Conservation (phyloP, 2,113 vertebrate genomes). For the Silurus meridionalis region DNA sequence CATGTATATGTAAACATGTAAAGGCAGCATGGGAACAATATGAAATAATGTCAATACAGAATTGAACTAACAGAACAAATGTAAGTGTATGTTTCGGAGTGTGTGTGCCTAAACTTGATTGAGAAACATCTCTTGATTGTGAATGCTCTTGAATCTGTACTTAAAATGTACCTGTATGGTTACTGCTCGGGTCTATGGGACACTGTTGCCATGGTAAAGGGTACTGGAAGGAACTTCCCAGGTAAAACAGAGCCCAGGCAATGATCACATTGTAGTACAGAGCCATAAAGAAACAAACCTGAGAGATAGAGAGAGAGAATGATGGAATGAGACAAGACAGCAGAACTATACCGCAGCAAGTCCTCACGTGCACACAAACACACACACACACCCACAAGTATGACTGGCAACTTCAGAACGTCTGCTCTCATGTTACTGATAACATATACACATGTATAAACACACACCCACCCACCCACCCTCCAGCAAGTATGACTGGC, state of each 20-base stretch:
- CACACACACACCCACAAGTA: neutral
- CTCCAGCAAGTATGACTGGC: neutral
- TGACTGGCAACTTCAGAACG: neutral
- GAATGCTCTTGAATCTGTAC: neutral
- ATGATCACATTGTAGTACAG: constrained; percentile 81
- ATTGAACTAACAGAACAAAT: neutral
- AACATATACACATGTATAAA: neutral
- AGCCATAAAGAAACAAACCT: constrained; percentile 78
- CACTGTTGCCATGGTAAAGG: constrained; percentile 80
- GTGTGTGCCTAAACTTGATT: neutral
- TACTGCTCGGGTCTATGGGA: constrained; percentile 66
- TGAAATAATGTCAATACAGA: neutral
- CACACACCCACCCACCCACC: neutral
- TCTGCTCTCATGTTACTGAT: constrained; percentile 3
- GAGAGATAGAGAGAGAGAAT: constrained; percentile 32
- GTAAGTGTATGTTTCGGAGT: neutral
- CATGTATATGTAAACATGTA: neutral
- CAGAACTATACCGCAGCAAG: constrained; percentile 12
- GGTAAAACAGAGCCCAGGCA: constrained; percentile 79
- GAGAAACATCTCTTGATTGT: neutral
- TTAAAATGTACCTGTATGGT: constrained; percentile 64
- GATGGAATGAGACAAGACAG: neutral
- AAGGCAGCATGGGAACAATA: neutral
- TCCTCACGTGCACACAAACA: neutral
- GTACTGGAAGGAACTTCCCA: constrained; percentile 79